Percentiles rank a stretch among this genome's conserved stretches.
phyloP scores from a whole-genome alignment of 2,113 vertebrate species.

The Perca flavescens region DNA sequence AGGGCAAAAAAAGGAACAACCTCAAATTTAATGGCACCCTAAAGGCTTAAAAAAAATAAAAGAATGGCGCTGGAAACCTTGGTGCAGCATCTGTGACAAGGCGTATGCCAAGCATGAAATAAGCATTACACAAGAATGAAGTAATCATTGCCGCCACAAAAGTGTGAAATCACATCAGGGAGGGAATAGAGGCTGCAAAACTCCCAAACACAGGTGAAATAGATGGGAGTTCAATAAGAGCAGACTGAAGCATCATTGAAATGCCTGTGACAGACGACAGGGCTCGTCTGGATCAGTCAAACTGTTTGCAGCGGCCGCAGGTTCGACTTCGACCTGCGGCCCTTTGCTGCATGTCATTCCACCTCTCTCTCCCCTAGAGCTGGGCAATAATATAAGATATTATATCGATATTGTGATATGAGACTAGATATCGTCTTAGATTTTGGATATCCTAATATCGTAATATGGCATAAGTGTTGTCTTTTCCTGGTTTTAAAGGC shows the following conservation, averaged over 20 bases:
- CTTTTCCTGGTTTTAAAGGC: no score
- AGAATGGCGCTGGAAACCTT: conserved; percentile 16
- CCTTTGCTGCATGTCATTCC: no score
- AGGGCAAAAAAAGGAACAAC: conserved; percentile 30
- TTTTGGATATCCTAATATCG: no score
- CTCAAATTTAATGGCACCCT: conserved; percentile 1
- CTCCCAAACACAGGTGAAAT: conserved; percentile 9
- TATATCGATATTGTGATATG: no score
- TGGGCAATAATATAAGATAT: no score
- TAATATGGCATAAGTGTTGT: no score
- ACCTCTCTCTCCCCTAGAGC: no score
- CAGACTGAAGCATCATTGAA: background rate
- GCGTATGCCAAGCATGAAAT: conserved; percentile 51
- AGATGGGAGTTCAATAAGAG: conserved; percentile 8
- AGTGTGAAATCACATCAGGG: conserved; percentile 57
- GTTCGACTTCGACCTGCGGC: no score
- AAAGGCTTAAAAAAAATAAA: background rate
- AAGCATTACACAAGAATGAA: conserved; percentile 47
- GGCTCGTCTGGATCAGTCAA: background rate
- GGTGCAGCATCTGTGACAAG: conserved; percentile 46
- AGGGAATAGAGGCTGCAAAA: background rate
- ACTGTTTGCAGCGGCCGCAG: no score
- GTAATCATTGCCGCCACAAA: conserved; percentile 34
- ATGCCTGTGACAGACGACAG: background rate
- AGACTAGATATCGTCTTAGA: no score